Evolutionary conservation across 1,140 invertebrate species (phyloP).

Genomic region (Drosophila nasuta): DNA sequence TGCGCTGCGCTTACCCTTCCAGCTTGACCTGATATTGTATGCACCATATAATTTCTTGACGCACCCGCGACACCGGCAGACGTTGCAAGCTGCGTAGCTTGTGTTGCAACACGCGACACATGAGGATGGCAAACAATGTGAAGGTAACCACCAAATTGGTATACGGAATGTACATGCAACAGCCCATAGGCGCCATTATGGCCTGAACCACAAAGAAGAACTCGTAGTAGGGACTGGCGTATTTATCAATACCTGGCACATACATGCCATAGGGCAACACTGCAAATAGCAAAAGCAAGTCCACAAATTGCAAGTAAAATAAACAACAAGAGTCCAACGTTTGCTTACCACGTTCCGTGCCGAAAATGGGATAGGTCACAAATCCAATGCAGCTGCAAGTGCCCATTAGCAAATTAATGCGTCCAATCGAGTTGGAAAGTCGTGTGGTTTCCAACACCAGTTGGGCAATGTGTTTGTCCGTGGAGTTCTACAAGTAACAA

Average conservation of each 20-base stretch:
- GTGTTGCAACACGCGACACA: slow-evolving; percentile 71
- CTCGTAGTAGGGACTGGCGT: slow-evolving; percentile 71
- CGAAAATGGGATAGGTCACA: slow-evolving; percentile 75
- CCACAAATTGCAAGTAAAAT: neutral
- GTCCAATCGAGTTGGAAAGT: slow-evolving; percentile 59
- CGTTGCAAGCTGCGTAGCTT: slow-evolving; percentile 54
- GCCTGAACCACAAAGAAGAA: slow-evolving; percentile 71
- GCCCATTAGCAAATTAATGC: slow-evolving; percentile 73
- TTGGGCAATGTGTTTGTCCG: slow-evolving; percentile 32
- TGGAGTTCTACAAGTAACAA: slow-evolving; percentile 29
- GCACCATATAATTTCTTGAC: slow-evolving; percentile 62
- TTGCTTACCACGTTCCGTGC: slow-evolving; percentile 60
- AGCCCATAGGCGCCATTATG: slow-evolving; percentile 79
- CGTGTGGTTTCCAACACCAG: slow-evolving; percentile 57
- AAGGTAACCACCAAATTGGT: slow-evolving; percentile 76
- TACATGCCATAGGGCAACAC: slow-evolving; percentile 79
- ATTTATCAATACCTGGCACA: slow-evolving; percentile 69
- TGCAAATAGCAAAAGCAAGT: slow-evolving; percentile 15
- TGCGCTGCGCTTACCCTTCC: slow-evolving; percentile 41
- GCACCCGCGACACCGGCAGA: slow-evolving; percentile 32
- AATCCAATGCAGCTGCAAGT: slow-evolving; percentile 71
- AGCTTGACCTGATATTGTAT: slow-evolving; percentile 72
- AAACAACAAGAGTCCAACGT: neutral
- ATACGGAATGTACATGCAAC: slow-evolving; percentile 81
- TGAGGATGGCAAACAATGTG: slow-evolving; percentile 74